Evolutionary conservation across 2,113 vertebrate species (phyloP).

Genomic region (Scytalopus superciliaris): DNA sequence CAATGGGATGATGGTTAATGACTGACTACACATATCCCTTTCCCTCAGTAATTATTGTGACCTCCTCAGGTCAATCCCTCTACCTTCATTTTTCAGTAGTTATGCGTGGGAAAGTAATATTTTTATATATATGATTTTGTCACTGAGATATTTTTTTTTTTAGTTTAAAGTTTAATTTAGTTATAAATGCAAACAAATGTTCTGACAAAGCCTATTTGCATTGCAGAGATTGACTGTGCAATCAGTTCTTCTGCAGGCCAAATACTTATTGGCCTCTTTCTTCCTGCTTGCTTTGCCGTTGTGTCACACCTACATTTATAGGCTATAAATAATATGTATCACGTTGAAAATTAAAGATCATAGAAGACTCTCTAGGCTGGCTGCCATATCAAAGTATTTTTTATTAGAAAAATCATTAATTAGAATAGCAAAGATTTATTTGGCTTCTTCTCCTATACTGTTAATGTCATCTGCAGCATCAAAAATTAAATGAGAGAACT

Average conservation of each 20-base stretch:
- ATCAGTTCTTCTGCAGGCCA: constrained; percentile 13
- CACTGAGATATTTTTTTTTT: neutral
- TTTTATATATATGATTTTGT: neutral
- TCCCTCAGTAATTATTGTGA: neutral
- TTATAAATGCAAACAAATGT: constrained; percentile 51
- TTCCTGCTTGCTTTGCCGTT: neutral
- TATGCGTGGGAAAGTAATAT: neutral
- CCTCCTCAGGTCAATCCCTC: neutral
- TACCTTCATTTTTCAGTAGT: neutral
- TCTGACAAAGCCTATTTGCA: constrained; percentile 39
- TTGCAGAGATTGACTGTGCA: constrained; percentile 15
- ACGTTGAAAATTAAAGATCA: constrained; percentile 32
- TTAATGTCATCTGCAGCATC: constrained; percentile 41
- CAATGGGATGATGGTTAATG: neutral
- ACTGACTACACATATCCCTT: rapidly evolving
- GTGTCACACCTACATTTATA: constrained; percentile 38
- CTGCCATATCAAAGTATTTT: constrained; percentile 52
- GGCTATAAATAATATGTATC: constrained; percentile 37
- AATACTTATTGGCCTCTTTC: neutral
- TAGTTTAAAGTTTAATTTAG: constrained; percentile 36
- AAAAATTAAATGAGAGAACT: constrained; percentile 49
- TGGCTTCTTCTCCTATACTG: constrained; percentile 33
- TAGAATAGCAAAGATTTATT: constrained; percentile 48
- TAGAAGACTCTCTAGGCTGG: constrained; percentile 33
- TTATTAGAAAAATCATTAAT: constrained; percentile 58